Evolutionary conservation across 1,140 invertebrate species (phyloP).

Genomic region (Papilio dardanus): DNA sequence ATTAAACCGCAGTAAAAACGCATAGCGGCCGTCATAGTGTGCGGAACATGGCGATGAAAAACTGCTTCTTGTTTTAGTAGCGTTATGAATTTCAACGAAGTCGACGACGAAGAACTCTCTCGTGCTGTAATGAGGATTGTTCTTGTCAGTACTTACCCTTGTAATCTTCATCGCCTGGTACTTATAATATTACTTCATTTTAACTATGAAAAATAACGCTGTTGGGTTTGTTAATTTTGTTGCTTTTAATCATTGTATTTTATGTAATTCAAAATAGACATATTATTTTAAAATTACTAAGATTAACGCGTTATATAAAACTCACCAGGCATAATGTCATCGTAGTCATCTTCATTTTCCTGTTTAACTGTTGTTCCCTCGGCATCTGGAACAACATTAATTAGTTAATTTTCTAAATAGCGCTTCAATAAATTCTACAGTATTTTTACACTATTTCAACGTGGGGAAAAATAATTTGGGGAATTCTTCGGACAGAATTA

Average conservation of each 20-base stretch:
- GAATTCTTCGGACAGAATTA: neutral
- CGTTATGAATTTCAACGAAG: slow-evolving; percentile 81
- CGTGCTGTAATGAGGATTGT: slow-evolving; percentile 53
- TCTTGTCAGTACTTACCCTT: slow-evolving; percentile 44
- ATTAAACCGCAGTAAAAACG: slow-evolving; percentile 81
- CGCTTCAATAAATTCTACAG: neutral
- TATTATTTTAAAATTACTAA: neutral
- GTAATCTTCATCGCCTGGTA: slow-evolving; percentile 36
- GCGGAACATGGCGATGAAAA: slow-evolving; percentile 54
- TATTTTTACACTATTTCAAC: too few relatives aligned
- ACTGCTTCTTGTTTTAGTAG: slow-evolving; percentile 73
- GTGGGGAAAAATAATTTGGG: neutral
- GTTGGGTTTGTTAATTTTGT: neutral
- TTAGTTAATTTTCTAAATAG: neutral
- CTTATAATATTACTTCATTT: neutral
- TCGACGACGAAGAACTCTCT: slow-evolving; percentile 59
- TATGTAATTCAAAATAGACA: too few relatives aligned
- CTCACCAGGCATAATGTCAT: slow-evolving; percentile 17
- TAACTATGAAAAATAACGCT: neutral
- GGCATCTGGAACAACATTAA: slow-evolving; percentile 40
- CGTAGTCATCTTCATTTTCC: slow-evolving; percentile 36
- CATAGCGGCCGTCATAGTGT: slow-evolving; percentile 61
- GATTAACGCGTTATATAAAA: slow-evolving; percentile 3
- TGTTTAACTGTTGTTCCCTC: slow-evolving; percentile 39
- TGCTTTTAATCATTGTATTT: neutral